These are phyloP conservation scores for Brachyrhaphis roseni DNA, from an alignment of 2,797 vertebrate species.

Conservation along the genomic window DNA sequence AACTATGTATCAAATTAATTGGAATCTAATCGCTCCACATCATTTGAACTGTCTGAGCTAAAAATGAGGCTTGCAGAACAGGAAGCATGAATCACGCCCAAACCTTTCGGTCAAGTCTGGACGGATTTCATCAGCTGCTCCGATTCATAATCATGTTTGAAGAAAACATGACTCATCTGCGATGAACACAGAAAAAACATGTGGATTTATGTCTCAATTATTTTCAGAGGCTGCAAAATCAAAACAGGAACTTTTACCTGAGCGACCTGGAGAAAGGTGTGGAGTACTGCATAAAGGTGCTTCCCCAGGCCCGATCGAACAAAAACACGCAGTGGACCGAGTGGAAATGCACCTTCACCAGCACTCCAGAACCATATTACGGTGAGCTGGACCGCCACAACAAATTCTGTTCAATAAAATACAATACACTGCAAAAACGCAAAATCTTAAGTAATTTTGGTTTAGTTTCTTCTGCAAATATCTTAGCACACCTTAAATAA, in stretches of 20 bases:
- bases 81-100: neutral
- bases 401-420: neutral
- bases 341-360: conserved; percentile 62
- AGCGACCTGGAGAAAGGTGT: conserved; percentile 17
- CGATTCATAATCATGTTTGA: neutral
- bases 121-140: neutral
- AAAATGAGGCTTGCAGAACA: neutral
- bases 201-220: neutral
- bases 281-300: conserved; percentile 68
- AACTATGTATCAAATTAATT: neutral
- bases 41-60: neutral
- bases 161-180: neutral
- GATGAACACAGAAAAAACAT: neutral
- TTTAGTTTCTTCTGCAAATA: no score
- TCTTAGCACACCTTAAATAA: no score
- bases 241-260: neutral
- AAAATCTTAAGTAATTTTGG: no score
- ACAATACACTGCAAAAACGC: no score
- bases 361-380: conserved; percentile 5
- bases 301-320: fast-evolving
- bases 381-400: conserved; percentile 50
- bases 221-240: neutral
- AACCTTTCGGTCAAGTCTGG: neutral
- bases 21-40: neutral
- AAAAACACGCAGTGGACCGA: neutral